Conservation (phyloP, 2,113 vertebrate species). For the Hippoglossus stenolepis region DNA sequence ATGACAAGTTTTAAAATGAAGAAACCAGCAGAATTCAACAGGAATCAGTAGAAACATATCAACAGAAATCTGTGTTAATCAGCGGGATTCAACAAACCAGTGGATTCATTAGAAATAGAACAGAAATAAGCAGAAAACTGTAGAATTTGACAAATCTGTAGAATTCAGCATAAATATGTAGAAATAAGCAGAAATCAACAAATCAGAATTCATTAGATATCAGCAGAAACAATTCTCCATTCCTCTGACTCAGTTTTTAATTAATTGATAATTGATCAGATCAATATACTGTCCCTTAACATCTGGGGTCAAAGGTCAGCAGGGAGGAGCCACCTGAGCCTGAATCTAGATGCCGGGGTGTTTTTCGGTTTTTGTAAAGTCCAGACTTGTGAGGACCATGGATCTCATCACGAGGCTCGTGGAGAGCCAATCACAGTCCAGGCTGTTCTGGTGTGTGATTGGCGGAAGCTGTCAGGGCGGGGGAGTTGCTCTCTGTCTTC, state of each 20-base stretch:
- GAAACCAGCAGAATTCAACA: background rate
- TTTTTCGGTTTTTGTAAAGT: background rate
- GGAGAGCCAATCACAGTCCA: background rate
- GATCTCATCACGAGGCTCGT: background rate
- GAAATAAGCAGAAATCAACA: background rate
- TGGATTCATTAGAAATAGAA: too few species aligned
- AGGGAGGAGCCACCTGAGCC: background rate
- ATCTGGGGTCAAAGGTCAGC: constrained; percentile 4
- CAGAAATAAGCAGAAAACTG: background rate
- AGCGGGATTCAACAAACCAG: too few species aligned
- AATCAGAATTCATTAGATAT: background rate
- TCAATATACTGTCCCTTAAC: too few species aligned
- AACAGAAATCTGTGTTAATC: too few species aligned
- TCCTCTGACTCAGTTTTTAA: background rate
- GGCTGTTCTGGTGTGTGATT: background rate
- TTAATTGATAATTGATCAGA: background rate
- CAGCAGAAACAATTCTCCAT: background rate
- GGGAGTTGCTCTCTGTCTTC: too few species aligned
- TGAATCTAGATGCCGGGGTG: background rate
- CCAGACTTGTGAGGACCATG: background rate
- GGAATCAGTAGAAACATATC: too few species aligned
- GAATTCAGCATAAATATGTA: background rate
- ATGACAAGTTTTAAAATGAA: background rate
- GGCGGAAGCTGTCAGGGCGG: background rate
- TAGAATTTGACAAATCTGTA: background rate